Conservation (phyloP, 2,113 vertebrate genomes). For the Microcebus jonahi region DNA sequence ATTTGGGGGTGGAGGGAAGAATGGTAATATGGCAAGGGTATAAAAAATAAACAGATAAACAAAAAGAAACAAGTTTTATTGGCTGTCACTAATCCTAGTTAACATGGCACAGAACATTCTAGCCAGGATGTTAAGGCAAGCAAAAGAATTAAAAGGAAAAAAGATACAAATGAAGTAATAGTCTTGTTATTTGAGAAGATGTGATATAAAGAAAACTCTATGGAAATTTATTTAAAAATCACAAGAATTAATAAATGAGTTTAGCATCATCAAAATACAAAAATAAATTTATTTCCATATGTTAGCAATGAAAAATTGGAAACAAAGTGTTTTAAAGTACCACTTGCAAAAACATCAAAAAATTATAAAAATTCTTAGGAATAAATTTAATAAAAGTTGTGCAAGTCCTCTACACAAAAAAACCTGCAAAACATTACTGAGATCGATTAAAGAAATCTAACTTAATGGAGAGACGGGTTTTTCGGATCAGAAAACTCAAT, state of each 20-base stretch:
- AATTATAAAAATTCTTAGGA: background rate
- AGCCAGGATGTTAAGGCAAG: background rate
- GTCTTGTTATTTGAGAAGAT: background rate
- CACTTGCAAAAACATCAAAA: background rate
- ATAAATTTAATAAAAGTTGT: background rate
- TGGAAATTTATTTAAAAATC: background rate
- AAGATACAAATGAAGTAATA: background rate
- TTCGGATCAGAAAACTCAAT: background rate
- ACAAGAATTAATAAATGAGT: background rate
- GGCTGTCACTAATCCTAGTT: background rate
- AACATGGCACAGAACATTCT: too few relatives aligned
- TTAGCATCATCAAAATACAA: background rate
- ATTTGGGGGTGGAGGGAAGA: background rate
- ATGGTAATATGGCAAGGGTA: background rate
- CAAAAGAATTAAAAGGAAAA: background rate
- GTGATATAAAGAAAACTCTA: background rate
- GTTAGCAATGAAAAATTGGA: background rate
- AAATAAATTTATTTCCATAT: background rate
- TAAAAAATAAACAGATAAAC: background rate
- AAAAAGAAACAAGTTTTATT: background rate
- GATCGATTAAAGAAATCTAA: background rate
- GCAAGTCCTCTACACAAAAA: background rate
- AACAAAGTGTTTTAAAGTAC: background rate
- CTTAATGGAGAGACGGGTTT: background rate
- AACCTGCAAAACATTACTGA: background rate